Base-by-base conservation (phyloP, 1,140 invertebrate genomes). In the Heliconius eleuchia region DNA sequence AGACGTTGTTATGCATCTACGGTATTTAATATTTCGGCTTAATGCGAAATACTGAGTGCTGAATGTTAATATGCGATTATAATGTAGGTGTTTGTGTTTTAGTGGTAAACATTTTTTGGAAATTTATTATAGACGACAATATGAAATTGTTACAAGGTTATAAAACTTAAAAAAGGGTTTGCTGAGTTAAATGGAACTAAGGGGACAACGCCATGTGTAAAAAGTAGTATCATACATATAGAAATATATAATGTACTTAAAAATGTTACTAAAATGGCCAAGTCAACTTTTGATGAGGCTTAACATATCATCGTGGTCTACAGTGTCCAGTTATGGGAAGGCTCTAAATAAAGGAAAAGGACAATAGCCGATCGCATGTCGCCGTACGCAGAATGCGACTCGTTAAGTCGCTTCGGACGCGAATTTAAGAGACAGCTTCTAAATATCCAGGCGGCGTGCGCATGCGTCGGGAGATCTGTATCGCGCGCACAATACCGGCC, bases 361-460 rank as follows among this genome's bases (percentile, higher is more conserved):
- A 93, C 91, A 93, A 92, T 91, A 89, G 91, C 87, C 87, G 91
- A 89, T 92, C 88, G 87, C 89, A 88, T 91, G 89, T 90, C 90
- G 86, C 87, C 86, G 87, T 89, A 92, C 91, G 91, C 90, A 91
- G 89, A 90, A 89, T 87, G 86, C 87, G 87, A 91, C 88, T 93
- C 92, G 92, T 94, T 94, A 94, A 91, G 87, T 92, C 90, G 89
- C 86, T 85, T 83, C 87, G 85, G 89, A 87, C 84, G 85, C 89
- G 88, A 87, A 92, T 93, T 92, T 92, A 94, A 92, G 91, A 88
- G 91, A 92, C 91, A 90, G 90, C 90, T 94, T 93, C 92, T 94
- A 94, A 94, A 94, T 92, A 92, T 92, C 90, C 91, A 89, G 85
- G 88, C 88, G 88, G 88, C 83, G 87, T 84, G 89, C 87, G 87